Evolutionary conservation across 2,888 invertebrate species (phyloP).

Genomic region (Platynereis dumerilii): DNA sequence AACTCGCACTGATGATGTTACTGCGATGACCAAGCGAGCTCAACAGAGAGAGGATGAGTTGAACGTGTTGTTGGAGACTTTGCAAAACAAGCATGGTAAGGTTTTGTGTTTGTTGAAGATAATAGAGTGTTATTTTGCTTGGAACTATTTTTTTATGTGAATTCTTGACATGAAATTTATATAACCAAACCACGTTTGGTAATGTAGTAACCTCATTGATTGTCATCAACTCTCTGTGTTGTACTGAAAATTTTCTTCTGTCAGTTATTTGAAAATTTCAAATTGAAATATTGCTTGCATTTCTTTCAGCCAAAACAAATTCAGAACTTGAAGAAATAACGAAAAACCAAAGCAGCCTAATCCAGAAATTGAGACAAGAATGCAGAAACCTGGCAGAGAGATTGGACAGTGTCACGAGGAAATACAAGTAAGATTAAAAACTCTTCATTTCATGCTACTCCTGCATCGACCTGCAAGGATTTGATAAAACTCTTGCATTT

Average conservation of each 20-base stretch:
- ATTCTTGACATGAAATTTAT: too few relatives aligned
- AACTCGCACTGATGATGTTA: slow-evolving; percentile 52
- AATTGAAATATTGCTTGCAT: background rate
- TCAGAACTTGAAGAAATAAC: slow-evolving; percentile 58
- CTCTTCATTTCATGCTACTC: too few relatives aligned
- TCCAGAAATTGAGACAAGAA: slow-evolving; percentile 54
- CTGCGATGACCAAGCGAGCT: slow-evolving; percentile 46
- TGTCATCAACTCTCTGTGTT: too few relatives aligned
- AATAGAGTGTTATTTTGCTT: too few relatives aligned
- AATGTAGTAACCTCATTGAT: too few relatives aligned
- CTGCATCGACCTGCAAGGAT: too few relatives aligned
- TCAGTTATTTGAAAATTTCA: too few relatives aligned
- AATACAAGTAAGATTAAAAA: slow-evolving; percentile 51
- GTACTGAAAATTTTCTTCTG: too few relatives aligned
- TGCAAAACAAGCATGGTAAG: slow-evolving; percentile 55
- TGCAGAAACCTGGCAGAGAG: slow-evolving; percentile 51
- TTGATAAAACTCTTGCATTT: too few relatives aligned
- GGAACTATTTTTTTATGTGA: too few relatives aligned
- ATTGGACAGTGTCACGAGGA: slow-evolving; percentile 51
- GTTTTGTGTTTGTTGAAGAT: background rate
- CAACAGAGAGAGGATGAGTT: slow-evolving; percentile 56
- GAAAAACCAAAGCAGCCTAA: slow-evolving; percentile 51
- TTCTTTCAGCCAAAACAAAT: slow-evolving; percentile 40
- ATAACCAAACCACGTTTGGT: too few relatives aligned
- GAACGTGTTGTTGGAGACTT: slow-evolving; percentile 47